These are phyloP conservation scores for Radopholus similis DNA, from an alignment of 1,140 invertebrate genomes.

Conservation along the genomic window DNA sequence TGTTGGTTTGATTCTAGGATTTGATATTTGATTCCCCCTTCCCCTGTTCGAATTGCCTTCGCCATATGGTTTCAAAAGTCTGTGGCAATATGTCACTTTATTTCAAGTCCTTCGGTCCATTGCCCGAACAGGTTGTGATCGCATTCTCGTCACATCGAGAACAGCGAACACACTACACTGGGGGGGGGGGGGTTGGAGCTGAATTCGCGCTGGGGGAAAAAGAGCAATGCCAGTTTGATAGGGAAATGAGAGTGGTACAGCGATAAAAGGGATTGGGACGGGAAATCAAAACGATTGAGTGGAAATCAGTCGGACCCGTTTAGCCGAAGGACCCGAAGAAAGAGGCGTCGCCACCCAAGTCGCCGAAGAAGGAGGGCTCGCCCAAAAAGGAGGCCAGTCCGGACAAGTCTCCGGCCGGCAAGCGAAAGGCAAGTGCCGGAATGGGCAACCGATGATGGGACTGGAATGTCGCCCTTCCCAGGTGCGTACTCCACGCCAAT, in stretches of 20 bases:
- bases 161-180: background rate
- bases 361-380: constrained; percentile 8
- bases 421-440: constrained; percentile 2
- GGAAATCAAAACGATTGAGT: too few species aligned
- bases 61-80: too few species aligned
- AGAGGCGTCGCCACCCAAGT: constrained; percentile 14
- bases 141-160: too few species aligned
- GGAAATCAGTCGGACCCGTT: too few species aligned
- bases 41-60: too few species aligned
- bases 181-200: background rate
- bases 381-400: constrained; percentile 12
- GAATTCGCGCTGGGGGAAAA: background rate
- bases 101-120: too few species aligned
- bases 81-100: too few species aligned
- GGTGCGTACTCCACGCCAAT: constrained; percentile 16
- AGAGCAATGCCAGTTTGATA: background rate
- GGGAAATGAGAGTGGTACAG: too few species aligned
- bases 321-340: constrained; percentile 6
- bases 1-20: too few species aligned
- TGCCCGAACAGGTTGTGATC: too few species aligned
- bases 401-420: constrained; percentile 12
- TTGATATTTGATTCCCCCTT: too few species aligned
- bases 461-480: background rate
- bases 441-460: background rate
- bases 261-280: too few species aligned